Evolutionary conservation across 2,797 vertebrate genomes (phyloP).

Genomic region (Bucorvus abyssinicus): DNA sequence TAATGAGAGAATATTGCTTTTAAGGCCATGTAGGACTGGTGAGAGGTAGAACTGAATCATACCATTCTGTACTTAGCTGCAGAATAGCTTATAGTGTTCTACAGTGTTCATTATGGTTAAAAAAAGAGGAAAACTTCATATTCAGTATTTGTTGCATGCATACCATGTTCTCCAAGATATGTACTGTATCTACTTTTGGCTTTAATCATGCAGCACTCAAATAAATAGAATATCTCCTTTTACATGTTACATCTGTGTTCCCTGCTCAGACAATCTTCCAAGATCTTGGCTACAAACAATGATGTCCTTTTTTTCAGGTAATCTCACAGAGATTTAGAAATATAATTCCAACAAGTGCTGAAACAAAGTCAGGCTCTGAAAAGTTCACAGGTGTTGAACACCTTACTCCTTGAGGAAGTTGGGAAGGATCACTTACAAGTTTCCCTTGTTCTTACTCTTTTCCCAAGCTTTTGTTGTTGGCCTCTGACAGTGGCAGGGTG

Average conservation of each 20-base stretch:
- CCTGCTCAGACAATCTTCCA: background rate
- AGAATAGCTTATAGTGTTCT: background rate
- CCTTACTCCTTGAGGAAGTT: background rate
- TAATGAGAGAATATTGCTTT: background rate
- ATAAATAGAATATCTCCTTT: background rate
- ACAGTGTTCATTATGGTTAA: background rate
- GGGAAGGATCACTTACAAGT: background rate
- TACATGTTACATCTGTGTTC: rapidly evolving
- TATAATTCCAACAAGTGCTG: background rate
- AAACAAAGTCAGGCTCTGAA: background rate
- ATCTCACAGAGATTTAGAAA: background rate
- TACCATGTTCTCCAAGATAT: background rate
- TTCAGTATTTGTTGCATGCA: background rate
- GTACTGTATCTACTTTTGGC: background rate
- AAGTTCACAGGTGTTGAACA: background rate
- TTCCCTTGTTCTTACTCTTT: background rate
- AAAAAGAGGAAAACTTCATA: background rate
- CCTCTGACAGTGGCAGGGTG: background rate
- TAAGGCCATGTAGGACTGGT: background rate
- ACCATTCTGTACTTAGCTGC: background rate
- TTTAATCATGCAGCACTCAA: background rate
- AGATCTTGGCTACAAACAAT: background rate
- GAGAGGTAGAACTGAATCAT: background rate
- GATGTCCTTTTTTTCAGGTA: background rate
- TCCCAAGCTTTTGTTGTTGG: background rate